phyloP scores from a whole-genome alignment of 2,888 invertebrate species.

The Apotomis turbidana region DNA sequence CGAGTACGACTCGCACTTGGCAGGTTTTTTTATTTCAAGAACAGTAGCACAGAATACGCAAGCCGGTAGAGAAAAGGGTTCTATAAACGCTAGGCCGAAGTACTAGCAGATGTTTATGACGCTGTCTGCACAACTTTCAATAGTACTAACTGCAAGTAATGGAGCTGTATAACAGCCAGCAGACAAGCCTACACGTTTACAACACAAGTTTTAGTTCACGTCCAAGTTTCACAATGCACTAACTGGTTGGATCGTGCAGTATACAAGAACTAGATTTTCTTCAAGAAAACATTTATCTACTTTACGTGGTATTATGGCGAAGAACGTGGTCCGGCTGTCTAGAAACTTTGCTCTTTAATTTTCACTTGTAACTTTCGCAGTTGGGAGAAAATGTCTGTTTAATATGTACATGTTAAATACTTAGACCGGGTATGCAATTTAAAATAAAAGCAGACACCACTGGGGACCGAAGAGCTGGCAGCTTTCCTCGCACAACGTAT shows the following conservation, averaged over 20 bases:
- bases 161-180: not conserved
- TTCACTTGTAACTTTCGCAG: constrained; percentile 30
- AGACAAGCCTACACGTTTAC: not conserved
- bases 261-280: constrained; percentile 19
- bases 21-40: too few species aligned
- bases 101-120: too few species aligned
- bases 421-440: constrained; percentile 4
- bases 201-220: not conserved
- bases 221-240: constrained; percentile 23
- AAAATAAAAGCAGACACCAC: not conserved
- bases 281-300: constrained; percentile 19
- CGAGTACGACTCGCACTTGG: too few species aligned
- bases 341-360: constrained; percentile 23
- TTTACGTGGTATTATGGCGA: constrained; percentile 11
- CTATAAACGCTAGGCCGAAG: too few species aligned
- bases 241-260: constrained; percentile 3
- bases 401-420: constrained; percentile 27
- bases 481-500: too few species aligned
- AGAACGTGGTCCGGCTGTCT: constrained; percentile 2
- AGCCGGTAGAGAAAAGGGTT: too few species aligned
- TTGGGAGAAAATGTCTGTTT: constrained; percentile 20
- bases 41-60: too few species aligned
- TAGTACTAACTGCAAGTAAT: too few species aligned
- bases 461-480: not conserved
- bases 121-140: too few species aligned